These are phyloP conservation scores for Tragelaphus strepsiceros DNA, from an alignment of 2,113 vertebrate genomes.

Conservation along the genomic window DNA sequence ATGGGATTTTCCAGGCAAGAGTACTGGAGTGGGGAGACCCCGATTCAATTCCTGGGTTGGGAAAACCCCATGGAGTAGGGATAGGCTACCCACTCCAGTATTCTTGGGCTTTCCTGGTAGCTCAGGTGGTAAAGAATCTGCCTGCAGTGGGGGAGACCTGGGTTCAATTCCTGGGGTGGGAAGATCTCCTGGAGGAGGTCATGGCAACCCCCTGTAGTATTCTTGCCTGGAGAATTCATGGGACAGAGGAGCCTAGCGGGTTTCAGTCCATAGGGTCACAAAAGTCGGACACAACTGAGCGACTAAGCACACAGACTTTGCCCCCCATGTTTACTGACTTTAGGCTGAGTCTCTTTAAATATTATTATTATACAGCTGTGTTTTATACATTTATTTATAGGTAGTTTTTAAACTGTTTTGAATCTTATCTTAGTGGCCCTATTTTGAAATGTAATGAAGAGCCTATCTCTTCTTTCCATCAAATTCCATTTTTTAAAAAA, in stretches of 20 bases:
- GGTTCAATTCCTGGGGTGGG: not conserved
- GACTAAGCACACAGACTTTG: not conserved
- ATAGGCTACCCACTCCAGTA: not conserved
- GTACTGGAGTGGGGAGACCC: not conserved
- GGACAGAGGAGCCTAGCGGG: not conserved
- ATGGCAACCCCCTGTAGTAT: not conserved
- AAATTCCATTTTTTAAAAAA: not conserved
- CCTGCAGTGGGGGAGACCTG: not conserved
- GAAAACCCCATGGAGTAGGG: not conserved
- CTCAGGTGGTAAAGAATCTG: not conserved
- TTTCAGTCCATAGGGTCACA: not conserved
- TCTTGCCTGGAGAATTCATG: not conserved
- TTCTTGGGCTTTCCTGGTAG: not conserved
- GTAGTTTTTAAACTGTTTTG: not conserved
- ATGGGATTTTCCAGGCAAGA: too few relatives aligned
- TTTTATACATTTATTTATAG: not conserved
- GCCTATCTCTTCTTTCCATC: not conserved
- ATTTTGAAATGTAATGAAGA: not conserved
- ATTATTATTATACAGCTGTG: not conserved
- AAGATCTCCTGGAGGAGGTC: not conserved
- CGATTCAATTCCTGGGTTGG: not conserved
- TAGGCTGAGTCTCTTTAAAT: not conserved
- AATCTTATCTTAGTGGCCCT: not conserved
- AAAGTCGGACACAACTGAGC: accelerated
- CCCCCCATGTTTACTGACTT: not conserved